Evolutionary conservation across 1,140 invertebrate genomes (phyloP).

Genomic region (Potamilus streckersoni): DNA sequence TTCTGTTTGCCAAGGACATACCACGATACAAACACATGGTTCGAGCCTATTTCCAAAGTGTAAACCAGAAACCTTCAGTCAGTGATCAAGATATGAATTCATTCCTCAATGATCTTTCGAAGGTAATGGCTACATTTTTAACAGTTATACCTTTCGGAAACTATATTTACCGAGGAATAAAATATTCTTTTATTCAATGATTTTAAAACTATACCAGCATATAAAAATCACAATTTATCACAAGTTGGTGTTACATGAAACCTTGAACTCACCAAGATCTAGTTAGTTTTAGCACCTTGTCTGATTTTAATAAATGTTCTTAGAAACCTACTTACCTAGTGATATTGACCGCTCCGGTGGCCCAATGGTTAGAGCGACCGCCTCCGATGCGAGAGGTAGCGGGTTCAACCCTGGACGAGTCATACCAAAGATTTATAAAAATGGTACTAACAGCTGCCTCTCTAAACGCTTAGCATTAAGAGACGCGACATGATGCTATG

Average conservation of each 20-base stretch:
- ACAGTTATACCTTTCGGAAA: neutral
- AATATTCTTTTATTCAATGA: neutral
- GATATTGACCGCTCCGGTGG: no score
- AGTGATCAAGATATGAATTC: slow-evolving; percentile 99
- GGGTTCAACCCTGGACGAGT: no score
- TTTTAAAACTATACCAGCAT: neutral
- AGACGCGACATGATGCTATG: no score
- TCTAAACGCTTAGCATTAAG: no score
- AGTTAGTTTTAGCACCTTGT: no score
- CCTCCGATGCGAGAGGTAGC: no score
- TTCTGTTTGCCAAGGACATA: slow-evolving; percentile 68
- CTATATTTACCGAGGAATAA: neutral
- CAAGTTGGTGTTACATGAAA: neutral
- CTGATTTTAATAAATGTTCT: no score
- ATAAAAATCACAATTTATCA: neutral
- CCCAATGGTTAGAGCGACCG: no score
- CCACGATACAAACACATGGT: slow-evolving; percentile 63
- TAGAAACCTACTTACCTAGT: no score
- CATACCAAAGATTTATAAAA: no score
- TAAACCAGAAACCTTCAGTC: slow-evolving; percentile 88
- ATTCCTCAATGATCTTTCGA: slow-evolving; percentile 96
- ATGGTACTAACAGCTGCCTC: no score
- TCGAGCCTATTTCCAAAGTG: slow-evolving; percentile 71
- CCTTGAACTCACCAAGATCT: no score
- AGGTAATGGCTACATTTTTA: slow-evolving; percentile 71